Evolutionary conservation across 1,140 invertebrate genomes (phyloP).

Genomic region (Pseudomyrmex gracilis): DNA sequence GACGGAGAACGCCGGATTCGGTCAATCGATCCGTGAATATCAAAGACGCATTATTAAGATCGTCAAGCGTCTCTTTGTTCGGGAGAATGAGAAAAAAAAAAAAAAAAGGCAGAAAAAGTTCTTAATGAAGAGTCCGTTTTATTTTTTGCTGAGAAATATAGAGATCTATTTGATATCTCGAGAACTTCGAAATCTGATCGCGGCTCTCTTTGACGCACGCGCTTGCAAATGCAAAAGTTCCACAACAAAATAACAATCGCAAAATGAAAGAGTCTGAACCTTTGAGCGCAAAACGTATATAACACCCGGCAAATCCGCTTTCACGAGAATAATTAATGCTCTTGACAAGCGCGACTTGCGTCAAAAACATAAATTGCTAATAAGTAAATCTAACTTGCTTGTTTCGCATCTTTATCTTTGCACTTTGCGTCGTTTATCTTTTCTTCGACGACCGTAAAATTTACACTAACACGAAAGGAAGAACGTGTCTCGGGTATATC

Average conservation of each 20-base stretch:
- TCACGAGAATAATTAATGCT: not conserved
- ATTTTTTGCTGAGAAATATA: conserved; percentile 2
- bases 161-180: conserved; percentile 21
- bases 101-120: conserved; percentile 7
- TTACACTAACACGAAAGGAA: not conserved
- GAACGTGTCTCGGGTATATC: not conserved
- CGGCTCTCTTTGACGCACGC: conserved; percentile 41
- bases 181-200: conserved; percentile 6
- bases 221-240: conserved; percentile 13
- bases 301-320: not conserved
- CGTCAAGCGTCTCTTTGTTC: conserved; percentile 20
- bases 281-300: not conserved
- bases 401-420: not conserved
- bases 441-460: not conserved
- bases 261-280: not conserved
- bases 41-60: conserved; percentile 53
- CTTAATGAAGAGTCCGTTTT: conserved; percentile 37
- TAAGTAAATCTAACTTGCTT: not conserved
- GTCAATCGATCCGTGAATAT: conserved; percentile 52
- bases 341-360: not conserved
- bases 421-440: not conserved
- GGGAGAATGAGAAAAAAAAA: not conserved
- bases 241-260: conserved; percentile 29
- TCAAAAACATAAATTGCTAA: not conserved
- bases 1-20: not conserved